phyloP scores from a whole-genome alignment of 2,113 vertebrate species.

The Alces alces region DNA sequence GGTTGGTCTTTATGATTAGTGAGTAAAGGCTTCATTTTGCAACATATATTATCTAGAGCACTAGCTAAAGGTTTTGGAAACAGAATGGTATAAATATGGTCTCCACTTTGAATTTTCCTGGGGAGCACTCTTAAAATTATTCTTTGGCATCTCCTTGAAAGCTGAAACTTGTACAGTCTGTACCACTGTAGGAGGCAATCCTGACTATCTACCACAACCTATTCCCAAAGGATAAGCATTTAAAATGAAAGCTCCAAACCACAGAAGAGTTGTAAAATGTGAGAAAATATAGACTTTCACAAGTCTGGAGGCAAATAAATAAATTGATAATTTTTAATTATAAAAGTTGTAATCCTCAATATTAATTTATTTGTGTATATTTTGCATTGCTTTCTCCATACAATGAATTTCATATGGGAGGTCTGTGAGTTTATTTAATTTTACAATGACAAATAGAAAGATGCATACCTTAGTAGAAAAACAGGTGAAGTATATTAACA shows the following conservation, averaged over 20 bases:
- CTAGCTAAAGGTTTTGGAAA: neutral
- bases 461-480: neutral
- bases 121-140: neutral
- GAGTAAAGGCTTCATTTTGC: neutral
- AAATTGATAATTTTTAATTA: neutral
- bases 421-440: neutral
- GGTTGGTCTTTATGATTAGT: neutral
- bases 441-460: neutral
- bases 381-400: neutral
- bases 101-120: neutral
- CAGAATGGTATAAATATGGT: neutral
- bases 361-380: neutral
- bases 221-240: neutral
- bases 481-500: neutral
- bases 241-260: neutral
- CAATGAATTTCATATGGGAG: neutral
- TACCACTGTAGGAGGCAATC: neutral
- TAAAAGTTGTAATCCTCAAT: neutral
- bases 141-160: neutral
- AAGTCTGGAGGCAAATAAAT: neutral
- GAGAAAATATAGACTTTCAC: neutral
- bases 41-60: neutral
- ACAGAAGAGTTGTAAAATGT: neutral
- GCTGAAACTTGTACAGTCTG: neutral
- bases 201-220: neutral